phyloP scores from a whole-genome alignment of 2,113 vertebrate species.

The Cervus canadensis region DNA sequence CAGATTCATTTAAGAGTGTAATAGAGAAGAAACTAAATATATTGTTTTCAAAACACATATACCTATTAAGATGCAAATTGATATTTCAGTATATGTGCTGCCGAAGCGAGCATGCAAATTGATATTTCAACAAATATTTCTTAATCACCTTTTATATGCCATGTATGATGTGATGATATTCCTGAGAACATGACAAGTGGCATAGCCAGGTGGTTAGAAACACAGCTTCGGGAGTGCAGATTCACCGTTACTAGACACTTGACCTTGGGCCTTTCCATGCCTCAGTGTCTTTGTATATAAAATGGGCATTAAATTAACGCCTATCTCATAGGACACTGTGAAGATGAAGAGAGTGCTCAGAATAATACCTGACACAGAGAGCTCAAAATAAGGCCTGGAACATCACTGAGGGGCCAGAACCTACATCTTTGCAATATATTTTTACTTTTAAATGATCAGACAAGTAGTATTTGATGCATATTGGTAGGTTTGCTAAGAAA shows the following conservation, averaged over 20 bases:
- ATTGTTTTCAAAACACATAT: not conserved
- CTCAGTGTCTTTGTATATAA: not conserved
- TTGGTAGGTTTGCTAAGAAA: not conserved
- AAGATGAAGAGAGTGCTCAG: not conserved
- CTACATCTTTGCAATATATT: not conserved
- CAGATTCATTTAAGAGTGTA: not conserved
- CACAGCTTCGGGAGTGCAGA: not conserved
- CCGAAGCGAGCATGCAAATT: not conserved
- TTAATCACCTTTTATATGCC: not conserved
- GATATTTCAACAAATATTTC: slow-evolving; percentile 1
- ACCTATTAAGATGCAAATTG: not conserved
- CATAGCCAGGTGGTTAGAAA: not conserved
- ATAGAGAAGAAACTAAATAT: not conserved
- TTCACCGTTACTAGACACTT: not conserved
- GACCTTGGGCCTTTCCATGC: not conserved
- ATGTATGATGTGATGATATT: not conserved
- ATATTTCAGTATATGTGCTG: not conserved
- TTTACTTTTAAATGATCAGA: not conserved
- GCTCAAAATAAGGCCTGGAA: not conserved
- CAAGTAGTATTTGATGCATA: not conserved
- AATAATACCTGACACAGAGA: not conserved
- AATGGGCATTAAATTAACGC: not conserved
- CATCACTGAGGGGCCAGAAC: not conserved
- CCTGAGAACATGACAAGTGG: not conserved
- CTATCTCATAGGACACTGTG: not conserved